Conservation (phyloP, 2,888 invertebrate species). For the Ormyrus nitidulus region DNA sequence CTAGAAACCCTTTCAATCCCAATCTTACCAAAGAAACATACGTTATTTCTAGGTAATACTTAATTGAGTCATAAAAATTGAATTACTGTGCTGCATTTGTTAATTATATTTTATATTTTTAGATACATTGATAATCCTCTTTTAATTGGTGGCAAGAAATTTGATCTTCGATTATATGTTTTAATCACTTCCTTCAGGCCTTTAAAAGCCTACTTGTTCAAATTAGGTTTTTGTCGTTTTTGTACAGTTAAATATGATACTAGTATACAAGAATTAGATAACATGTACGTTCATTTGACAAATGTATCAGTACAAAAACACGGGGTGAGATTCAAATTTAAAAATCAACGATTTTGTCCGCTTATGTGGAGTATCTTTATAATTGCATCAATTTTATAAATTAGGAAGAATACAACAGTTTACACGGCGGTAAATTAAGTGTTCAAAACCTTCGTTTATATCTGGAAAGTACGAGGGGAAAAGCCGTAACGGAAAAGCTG, state of each 20-base stretch:
- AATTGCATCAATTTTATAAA: neutral
- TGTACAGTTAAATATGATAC: constrained; percentile 97
- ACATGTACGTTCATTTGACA: constrained; percentile 95
- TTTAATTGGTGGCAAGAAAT: constrained; percentile 96
- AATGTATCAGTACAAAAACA: constrained; percentile 99
- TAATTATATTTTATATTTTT: constrained; percentile 56
- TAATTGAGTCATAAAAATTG: neutral
- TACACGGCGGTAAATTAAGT: constrained; percentile 96
- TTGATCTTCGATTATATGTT: constrained; percentile 94
- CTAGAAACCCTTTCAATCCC: constrained; percentile 89
- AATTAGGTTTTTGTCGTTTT: constrained; percentile 95
- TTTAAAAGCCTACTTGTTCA: constrained; percentile 93
- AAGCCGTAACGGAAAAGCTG: constrained; percentile 90
- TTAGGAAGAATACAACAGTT: constrained; percentile 93
- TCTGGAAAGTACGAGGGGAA: constrained; percentile 93
- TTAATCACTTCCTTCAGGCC: constrained; percentile 95
- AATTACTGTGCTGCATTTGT: neutral
- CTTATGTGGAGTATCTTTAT: neutral
- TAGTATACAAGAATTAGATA: constrained; percentile 90
- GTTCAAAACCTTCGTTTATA: constrained; percentile 93
- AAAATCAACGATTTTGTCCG: too few relatives aligned
- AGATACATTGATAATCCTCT: constrained; percentile 95
- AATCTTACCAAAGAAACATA: constrained; percentile 92
- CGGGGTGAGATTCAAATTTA: constrained; percentile 79
- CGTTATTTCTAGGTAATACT: constrained; percentile 88